A percentile compares a stretch with the other conserved stretches of the same genome.
phyloP scores from a whole-genome alignment of 2,113 vertebrate genomes.

The Passer montanus region DNA sequence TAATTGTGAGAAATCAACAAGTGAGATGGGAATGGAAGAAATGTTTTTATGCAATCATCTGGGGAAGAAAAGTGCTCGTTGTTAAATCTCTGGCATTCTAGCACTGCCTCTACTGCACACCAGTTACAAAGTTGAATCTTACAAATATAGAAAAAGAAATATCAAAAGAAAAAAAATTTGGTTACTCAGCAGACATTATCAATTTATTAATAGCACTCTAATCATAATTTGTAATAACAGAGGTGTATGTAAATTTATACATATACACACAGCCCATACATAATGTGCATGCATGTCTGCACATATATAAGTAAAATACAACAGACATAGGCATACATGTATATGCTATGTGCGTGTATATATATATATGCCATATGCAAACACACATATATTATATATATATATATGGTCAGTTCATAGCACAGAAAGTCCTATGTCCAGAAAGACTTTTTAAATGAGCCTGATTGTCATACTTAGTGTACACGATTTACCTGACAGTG shows the following conservation, averaged over 20 bases:
- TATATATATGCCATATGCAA: constrained; percentile 68
- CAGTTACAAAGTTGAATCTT: constrained; percentile 48
- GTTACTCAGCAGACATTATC: constrained; percentile 70
- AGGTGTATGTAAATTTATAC: constrained; percentile 74
- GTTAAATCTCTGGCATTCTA: constrained; percentile 35
- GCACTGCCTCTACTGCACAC: constrained; percentile 38
- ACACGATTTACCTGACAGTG: constrained; percentile 51
- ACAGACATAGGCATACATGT: constrained; percentile 73
- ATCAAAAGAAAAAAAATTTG: constrained; percentile 57
- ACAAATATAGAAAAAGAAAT: constrained; percentile 53
- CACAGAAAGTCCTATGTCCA: constrained; percentile 9
- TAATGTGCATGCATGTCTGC: constrained; percentile 67
- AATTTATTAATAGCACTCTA: constrained; percentile 73
- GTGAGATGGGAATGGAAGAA: constrained; percentile 20
- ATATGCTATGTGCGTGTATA: constrained; percentile 68
- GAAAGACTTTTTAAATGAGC: constrained; percentile 63
- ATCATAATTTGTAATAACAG: constrained; percentile 63
- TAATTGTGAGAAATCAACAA: constrained; percentile 41
- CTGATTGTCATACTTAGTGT: constrained; percentile 66
- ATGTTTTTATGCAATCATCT: constrained; percentile 40
- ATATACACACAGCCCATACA: constrained; percentile 75
- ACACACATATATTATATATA: constrained; percentile 62
- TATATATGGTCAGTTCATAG: constrained; percentile 62
- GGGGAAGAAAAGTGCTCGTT: constrained; percentile 38
- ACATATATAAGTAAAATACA: constrained; percentile 78